phyloP scores from a whole-genome alignment of 2,888 invertebrate genomes.

The Hemithea aestivaria region DNA sequence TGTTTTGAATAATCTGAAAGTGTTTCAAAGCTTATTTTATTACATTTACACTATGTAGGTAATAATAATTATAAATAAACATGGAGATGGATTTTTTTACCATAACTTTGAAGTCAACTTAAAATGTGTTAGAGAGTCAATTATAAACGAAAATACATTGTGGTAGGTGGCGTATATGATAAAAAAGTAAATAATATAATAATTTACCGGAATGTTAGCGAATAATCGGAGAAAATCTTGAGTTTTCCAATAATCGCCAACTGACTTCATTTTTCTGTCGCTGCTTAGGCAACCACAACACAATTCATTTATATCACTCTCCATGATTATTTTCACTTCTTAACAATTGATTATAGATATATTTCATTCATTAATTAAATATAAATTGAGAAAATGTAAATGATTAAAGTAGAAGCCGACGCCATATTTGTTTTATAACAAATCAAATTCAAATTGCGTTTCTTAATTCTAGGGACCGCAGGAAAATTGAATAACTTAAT shows the following conservation, averaged over 20 bases:
- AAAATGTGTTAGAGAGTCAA: no score
- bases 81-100: no score
- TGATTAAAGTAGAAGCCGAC: no score
- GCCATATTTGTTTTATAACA: slow-evolving; percentile 1
- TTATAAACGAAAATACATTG: no score
- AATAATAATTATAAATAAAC: no score
- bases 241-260: slow-evolving; percentile 37
- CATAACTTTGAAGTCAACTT: no score
- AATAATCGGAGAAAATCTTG: slow-evolving; percentile 52
- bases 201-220: slow-evolving; percentile 47
- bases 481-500: no score
- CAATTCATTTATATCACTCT: slow-evolving; percentile 23
- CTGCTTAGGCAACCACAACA: slow-evolving; percentile 54
- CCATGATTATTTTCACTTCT: slow-evolving; percentile 20
- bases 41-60: no score
- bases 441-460: no score
- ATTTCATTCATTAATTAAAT: slow-evolving; percentile 15
- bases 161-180: no score
- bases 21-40: no score
- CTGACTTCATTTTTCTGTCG: slow-evolving; percentile 45
- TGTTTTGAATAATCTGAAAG: neutral
- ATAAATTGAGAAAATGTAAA: neutral
- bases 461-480: no score
- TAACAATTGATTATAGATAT: neutral
- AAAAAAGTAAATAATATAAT: neutral